Percentiles rank a stretch among this genome's conserved stretches.
phyloP scores from a whole-genome alignment of 2,888 invertebrate species.

The Scaptomyza flava region DNA sequence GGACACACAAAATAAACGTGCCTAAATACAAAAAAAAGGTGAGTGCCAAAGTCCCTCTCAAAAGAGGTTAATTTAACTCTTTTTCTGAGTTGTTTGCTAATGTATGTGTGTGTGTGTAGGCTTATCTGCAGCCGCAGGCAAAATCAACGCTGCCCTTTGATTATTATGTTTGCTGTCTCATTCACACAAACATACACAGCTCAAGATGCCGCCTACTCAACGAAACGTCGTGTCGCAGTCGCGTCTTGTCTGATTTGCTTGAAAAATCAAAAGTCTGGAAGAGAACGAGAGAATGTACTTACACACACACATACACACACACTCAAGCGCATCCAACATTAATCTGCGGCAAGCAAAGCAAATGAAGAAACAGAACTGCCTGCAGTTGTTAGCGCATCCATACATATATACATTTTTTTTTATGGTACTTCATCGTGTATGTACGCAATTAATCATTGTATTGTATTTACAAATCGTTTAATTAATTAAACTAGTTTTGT shows the following conservation, averaged over 20 bases:
- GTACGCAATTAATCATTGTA: slow-evolving; percentile 58
- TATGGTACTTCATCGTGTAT: slow-evolving; percentile 1
- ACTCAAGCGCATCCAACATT: slow-evolving; percentile 28
- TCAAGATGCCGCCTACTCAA: slow-evolving; percentile 65
- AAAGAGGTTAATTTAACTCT: slow-evolving; percentile 47
- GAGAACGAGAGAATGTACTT: slow-evolving; percentile 23
- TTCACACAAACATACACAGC: slow-evolving; percentile 11
- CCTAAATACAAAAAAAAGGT: slow-evolving; percentile 27
- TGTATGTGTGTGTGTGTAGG: slow-evolving; percentile 28
- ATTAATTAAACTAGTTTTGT: slow-evolving; percentile 50
- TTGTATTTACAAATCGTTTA: slow-evolving; percentile 74
- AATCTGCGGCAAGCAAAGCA: slow-evolving; percentile 26
- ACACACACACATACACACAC: slow-evolving; percentile 10
- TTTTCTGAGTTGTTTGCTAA: slow-evolving; percentile 16
- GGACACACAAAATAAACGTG: slow-evolving; percentile 6
- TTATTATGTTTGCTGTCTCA: slow-evolving; percentile 40
- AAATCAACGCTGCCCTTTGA: slow-evolving; percentile 47
- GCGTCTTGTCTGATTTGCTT: slow-evolving; percentile 42
- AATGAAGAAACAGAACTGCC: slow-evolving; percentile 36
- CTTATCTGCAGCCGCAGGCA: slow-evolving; percentile 49
- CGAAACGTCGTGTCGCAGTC: slow-evolving; percentile 18
- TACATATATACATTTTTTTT: not conserved
- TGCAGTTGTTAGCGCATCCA: slow-evolving; percentile 3
- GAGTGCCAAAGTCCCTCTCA: slow-evolving; percentile 27
- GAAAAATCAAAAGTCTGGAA: slow-evolving; percentile 41